These are phyloP conservation scores for Sisyra nigra DNA, from an alignment of 2,888 invertebrate genomes.

Conservation along the genomic window DNA sequence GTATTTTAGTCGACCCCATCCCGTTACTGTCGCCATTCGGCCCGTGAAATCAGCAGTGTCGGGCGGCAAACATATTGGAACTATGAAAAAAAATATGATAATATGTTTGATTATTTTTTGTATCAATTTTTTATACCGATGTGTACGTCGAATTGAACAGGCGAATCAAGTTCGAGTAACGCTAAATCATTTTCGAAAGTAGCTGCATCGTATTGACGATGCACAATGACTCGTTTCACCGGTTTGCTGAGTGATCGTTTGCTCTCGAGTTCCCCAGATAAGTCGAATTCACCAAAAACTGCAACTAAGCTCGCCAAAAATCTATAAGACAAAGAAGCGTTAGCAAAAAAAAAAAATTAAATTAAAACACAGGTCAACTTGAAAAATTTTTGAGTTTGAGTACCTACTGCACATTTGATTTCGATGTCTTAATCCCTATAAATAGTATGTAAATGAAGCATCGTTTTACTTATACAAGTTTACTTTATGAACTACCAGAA, in stretches of 20 bases:
- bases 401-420: too few species aligned
- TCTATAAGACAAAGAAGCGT: conserved; percentile 30
- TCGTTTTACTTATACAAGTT: too few species aligned
- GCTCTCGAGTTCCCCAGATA: conserved; percentile 68
- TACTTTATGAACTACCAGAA: too few species aligned
- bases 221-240: conserved; percentile 74
- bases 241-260: conserved; percentile 65
- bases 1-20: conserved; percentile 84
- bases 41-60: conserved; percentile 69
- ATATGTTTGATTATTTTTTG: neutral
- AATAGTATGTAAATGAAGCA: too few species aligned
- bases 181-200: conserved; percentile 89
- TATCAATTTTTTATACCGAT: conserved; percentile 40
- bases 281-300: conserved; percentile 82
- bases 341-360: too few species aligned
- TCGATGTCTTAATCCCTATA: too few species aligned
- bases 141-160: conserved; percentile 70
- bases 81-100: conserved; percentile 27
- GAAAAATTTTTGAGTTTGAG: too few species aligned
- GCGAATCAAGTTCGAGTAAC: conserved; percentile 65
- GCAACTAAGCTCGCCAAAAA: conserved; percentile 81
- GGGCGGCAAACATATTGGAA: conserved; percentile 81
- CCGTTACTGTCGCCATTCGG: conserved; percentile 75
- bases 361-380: too few species aligned
- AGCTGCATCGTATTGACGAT: conserved; percentile 74